Evolutionary conservation across 64 coral and sea anemone genomes (phyloP).

Genomic region (Actinia tenebrosa): DNA sequence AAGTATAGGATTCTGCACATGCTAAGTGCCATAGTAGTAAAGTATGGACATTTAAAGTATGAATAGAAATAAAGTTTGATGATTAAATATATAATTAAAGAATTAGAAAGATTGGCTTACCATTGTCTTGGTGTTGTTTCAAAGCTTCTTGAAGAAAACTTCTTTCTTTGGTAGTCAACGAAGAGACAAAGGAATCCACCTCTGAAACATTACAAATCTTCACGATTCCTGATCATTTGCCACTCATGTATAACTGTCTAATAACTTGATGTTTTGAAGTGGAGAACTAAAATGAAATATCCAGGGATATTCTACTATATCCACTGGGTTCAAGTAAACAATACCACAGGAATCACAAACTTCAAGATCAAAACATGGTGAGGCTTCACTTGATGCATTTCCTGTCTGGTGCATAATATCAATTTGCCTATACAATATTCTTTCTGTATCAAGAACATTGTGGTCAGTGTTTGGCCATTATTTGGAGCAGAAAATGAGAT

Average conservation of each 20-base stretch:
- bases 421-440: no score
- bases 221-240: neutral
- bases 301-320: constrained; percentile 3
- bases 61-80: neutral
- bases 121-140: constrained; percentile 12
- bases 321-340: neutral
- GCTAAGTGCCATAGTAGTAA: no score
- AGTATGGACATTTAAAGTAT: no score
- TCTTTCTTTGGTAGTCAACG: neutral
- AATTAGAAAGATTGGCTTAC: neutral
- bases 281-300: neutral
- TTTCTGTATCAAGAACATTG: no score
- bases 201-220: neutral
- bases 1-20: no score
- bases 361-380: neutral
- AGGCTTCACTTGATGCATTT: no score
- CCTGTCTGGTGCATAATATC: no score
- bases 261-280: neutral
- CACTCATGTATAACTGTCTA: neutral
- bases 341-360: constrained; percentile 1
- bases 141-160: constrained; percentile 5
- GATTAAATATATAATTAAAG: neutral
- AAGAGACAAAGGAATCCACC: neutral
- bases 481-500: no score
- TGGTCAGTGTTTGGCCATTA: no score